These are phyloP conservation scores for Lytechinus pictus DNA, from an alignment of 35 echinoderm and acorn worm species.

Conservation along the genomic window DNA sequence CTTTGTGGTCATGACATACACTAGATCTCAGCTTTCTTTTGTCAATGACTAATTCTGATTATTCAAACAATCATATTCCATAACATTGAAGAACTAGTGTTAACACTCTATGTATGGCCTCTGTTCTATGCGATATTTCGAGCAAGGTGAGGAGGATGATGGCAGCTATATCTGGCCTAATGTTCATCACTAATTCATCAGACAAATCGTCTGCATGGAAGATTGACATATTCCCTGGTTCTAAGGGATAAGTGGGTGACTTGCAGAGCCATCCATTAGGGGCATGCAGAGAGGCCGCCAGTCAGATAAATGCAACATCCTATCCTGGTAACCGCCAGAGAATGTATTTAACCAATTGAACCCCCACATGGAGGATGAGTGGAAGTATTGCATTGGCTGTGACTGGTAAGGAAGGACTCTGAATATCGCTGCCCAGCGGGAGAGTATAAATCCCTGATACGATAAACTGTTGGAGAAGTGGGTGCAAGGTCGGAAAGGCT, in stretches of 20 bases:
- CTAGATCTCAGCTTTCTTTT: too few species aligned
- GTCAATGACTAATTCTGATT: background rate
- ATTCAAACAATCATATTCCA: background rate
- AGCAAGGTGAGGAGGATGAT: background rate
- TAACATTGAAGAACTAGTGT: background rate
- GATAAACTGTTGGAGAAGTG: background rate
- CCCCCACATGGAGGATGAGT: background rate
- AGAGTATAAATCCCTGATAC: background rate
- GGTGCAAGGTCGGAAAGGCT: background rate
- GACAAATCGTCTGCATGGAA: background rate
- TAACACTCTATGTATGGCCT: background rate
- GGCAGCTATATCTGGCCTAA: background rate
- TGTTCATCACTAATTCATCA: background rate
- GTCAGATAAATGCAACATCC: background rate
- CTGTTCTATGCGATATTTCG: too few species aligned
- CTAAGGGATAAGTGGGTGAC: background rate
- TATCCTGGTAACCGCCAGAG: background rate
- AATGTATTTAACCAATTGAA: constrained; percentile 5
- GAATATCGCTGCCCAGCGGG: background rate
- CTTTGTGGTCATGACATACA: too few species aligned
- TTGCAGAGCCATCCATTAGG: background rate
- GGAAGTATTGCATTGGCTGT: background rate
- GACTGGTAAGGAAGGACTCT: background rate
- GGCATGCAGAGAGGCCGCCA: constrained; percentile 2
- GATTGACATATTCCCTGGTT: background rate